Evolutionary conservation across 2,888 invertebrate genomes (phyloP).

Genomic region (Argyra leucocephala): DNA sequence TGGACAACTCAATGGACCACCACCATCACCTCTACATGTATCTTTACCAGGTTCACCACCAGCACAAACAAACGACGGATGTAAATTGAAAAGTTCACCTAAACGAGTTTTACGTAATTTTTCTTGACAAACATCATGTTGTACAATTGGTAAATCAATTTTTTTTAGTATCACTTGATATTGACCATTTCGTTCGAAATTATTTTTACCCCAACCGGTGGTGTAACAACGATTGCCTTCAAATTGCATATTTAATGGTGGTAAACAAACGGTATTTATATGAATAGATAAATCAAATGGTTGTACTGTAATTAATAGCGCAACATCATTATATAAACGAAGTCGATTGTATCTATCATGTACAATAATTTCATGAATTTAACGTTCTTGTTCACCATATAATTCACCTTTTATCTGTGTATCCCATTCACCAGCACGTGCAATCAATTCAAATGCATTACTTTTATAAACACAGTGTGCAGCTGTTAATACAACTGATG

Average conservation of each 20-base stretch:
- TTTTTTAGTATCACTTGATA: slow-evolving; percentile 59
- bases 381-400: slow-evolving; percentile 59
- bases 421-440: slow-evolving; percentile 76
- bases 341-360: slow-evolving; percentile 57
- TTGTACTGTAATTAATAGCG: slow-evolving; percentile 54
- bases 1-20: slow-evolving; percentile 68
- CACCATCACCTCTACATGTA: slow-evolving; percentile 69
- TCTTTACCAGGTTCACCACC: slow-evolving; percentile 64
- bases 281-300: slow-evolving; percentile 57
- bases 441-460: slow-evolving; percentile 31
- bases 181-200: slow-evolving; percentile 43
- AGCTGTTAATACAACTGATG: slow-evolving; percentile 62
- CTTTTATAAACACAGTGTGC: slow-evolving; percentile 59
- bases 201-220: slow-evolving; percentile 29
- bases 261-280: slow-evolving; percentile 60
- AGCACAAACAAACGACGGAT: slow-evolving; percentile 66
- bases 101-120: slow-evolving; percentile 56
- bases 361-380: slow-evolving; percentile 48
- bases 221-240: slow-evolving; percentile 34
- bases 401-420: slow-evolving; percentile 63
- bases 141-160: slow-evolving; percentile 62
- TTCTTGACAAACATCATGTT: slow-evolving; percentile 42
- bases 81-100: slow-evolving; percentile 56
- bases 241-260: slow-evolving; percentile 43
- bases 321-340: slow-evolving; percentile 65